A percentile compares a stretch with the other conserved stretches of the same genome.
Evolutionary conservation across 1,140 invertebrate species (phyloP).

Genomic region (Helicoverpa zea): DNA sequence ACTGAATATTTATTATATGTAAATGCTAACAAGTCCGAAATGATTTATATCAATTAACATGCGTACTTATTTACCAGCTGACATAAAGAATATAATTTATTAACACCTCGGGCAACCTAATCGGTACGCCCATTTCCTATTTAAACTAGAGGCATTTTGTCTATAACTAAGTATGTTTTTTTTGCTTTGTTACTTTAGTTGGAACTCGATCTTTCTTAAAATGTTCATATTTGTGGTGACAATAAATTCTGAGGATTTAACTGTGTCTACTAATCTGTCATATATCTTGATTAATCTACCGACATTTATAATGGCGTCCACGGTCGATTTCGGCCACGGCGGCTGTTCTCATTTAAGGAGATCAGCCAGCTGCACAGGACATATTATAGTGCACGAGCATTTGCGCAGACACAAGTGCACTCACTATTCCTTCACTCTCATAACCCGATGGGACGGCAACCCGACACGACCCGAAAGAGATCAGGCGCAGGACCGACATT

Average conservation of each 20-base stretch:
- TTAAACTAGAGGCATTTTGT: slow-evolving; percentile 3
- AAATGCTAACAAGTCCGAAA: slow-evolving; percentile 19
- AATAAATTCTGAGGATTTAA: slow-evolving; percentile 61
- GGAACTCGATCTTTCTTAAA: neutral
- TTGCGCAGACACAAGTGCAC: too few relatives aligned
- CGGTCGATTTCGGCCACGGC: too few relatives aligned
- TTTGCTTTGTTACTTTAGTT: neutral
- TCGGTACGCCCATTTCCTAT: slow-evolving; percentile 27
- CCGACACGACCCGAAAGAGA: too few relatives aligned
- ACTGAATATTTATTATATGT: slow-evolving; percentile 41
- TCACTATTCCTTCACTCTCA: too few relatives aligned
- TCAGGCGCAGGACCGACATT: too few relatives aligned
- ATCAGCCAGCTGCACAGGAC: too few relatives aligned
- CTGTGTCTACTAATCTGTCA: slow-evolving; percentile 61
- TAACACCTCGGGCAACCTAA: slow-evolving; percentile 24
- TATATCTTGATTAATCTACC: slow-evolving; percentile 72
- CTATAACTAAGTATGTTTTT: neutral
- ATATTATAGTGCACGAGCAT: too few relatives aligned
- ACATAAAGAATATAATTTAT: slow-evolving; percentile 41
- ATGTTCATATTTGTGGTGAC: slow-evolving; percentile 41
- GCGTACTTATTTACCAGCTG: neutral
- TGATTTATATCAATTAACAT: slow-evolving; percentile 22
- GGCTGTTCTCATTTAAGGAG: too few relatives aligned
- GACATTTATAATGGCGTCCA: slow-evolving; percentile 60
- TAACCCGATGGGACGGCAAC: too few relatives aligned